phyloP scores from a whole-genome alignment of 2,113 vertebrate genomes.

The Eretmochelys imbricata region DNA sequence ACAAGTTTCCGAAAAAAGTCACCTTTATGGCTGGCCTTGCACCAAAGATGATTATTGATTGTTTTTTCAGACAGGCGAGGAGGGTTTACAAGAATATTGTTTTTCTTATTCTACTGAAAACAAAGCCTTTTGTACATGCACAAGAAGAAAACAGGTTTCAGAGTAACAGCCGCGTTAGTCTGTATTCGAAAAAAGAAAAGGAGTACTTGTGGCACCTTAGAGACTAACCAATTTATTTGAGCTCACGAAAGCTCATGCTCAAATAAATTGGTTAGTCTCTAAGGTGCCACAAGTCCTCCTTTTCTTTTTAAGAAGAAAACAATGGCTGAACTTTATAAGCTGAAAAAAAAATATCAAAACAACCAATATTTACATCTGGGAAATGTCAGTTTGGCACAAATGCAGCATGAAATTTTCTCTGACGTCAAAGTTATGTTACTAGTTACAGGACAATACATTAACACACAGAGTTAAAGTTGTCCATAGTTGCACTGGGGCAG shows the following conservation, averaged over 20 bases:
- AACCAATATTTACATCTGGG: neutral
- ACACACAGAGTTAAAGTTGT: neutral
- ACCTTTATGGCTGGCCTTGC: neutral
- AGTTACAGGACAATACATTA: neutral
- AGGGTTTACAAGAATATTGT: neutral
- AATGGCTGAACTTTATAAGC: conserved; percentile 32
- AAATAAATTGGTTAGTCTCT: no score
- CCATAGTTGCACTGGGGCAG: neutral
- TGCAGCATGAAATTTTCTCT: neutral
- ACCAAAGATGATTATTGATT: neutral
- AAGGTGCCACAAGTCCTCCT: no score
- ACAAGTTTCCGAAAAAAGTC: neutral
- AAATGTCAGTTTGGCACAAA: neutral
- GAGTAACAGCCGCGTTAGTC: no score
- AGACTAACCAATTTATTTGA: no score
- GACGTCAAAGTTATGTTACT: neutral
- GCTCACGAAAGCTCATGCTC: no score
- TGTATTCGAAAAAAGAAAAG: no score
- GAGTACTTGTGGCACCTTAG: no score
- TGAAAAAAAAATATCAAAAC: conserved; percentile 44
- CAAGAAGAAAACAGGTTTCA: conserved; percentile 8
- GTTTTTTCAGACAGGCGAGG: neutral
- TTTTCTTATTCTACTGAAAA: neutral
- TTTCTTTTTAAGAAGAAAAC: conserved; percentile 10
- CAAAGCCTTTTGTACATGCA: neutral